A percentile compares a stretch with the other conserved stretches of the same genome.
Evolutionary conservation across 2,797 vertebrate species (phyloP).

Genomic region (Takifugu rubripes): DNA sequence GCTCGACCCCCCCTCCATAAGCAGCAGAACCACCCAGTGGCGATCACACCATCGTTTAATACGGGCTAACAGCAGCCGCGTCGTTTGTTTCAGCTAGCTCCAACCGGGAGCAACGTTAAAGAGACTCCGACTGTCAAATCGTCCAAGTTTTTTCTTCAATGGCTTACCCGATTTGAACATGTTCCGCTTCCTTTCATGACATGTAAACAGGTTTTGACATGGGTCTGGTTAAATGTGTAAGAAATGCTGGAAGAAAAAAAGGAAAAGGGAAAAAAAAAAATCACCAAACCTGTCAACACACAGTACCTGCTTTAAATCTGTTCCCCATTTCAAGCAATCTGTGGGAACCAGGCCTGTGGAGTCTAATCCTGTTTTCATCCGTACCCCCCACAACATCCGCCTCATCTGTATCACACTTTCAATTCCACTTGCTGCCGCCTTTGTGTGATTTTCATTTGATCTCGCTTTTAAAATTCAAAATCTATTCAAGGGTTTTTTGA

Average conservation of each 20-base stretch:
- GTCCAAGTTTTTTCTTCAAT: conserved; percentile 73
- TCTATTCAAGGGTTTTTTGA: conserved; percentile 81
- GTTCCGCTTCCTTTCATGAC: conserved; percentile 78
- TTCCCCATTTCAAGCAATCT: conserved; percentile 82
- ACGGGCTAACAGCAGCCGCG: conserved; percentile 6
- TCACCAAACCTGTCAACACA: conserved; percentile 79
- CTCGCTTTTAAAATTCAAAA: conserved; percentile 84
- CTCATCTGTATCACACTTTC: conserved; percentile 84
- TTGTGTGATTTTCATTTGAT: conserved; percentile 85
- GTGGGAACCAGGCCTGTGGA: conserved; percentile 83
- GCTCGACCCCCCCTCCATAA: background rate
- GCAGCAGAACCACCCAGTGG: conserved; percentile 29
- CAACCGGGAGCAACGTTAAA: conserved; percentile 53
- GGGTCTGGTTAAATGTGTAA: conserved; percentile 78
- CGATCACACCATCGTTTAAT: conserved; percentile 48
- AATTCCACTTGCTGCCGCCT: conserved; percentile 82
- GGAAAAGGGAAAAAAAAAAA: conserved; percentile 52
- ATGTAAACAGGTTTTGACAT: conserved; percentile 83
- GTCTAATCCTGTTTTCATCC: conserved; percentile 85
- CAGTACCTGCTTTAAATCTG: conserved; percentile 82
- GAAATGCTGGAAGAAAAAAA: conserved; percentile 68
- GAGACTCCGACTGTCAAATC: conserved; percentile 74
- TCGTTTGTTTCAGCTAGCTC: conserved; percentile 60
- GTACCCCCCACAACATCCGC: conserved; percentile 57
- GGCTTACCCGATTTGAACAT: conserved; percentile 78